Conservation (phyloP, 1,140 invertebrate species). For the Monochamus saltuarius region DNA sequence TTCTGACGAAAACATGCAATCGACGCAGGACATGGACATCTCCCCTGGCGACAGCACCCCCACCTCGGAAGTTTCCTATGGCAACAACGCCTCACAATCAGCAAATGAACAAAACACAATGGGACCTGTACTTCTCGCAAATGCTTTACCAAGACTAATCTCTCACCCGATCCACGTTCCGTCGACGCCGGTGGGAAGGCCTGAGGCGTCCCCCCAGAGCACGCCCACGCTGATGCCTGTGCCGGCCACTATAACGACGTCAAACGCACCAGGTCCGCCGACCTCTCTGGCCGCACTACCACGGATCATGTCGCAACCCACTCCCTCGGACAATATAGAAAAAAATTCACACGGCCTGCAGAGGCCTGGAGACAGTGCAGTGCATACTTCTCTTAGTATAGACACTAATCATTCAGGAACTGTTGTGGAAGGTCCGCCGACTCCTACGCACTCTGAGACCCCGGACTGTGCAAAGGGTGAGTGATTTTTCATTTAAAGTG, state of each 20-base stretch:
- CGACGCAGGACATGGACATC: slow-evolving; percentile 78
- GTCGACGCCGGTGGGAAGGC: slow-evolving; percentile 12
- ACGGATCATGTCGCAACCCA: slow-evolving; percentile 37
- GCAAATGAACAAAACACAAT: slow-evolving; percentile 32
- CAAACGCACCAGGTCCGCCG: slow-evolving; percentile 59
- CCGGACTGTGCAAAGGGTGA: slow-evolving; percentile 60
- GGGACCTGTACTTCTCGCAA: slow-evolving; percentile 64
- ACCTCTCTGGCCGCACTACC: slow-evolving; percentile 53
- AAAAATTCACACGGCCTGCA: slow-evolving; percentile 8
- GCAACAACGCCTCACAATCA: slow-evolving; percentile 40
- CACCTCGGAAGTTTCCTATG: slow-evolving; percentile 63
- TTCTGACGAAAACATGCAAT: slow-evolving; percentile 37
- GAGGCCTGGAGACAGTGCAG: slow-evolving; percentile 38
- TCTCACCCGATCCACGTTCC: slow-evolving; percentile 52
- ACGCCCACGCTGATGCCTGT: slow-evolving; percentile 50
- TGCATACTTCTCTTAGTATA: slow-evolving; percentile 55
- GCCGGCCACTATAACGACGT: slow-evolving; percentile 40
- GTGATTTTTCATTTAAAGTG: slow-evolving; percentile 6
- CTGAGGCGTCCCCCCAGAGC: slow-evolving; percentile 48
- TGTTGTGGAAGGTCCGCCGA: slow-evolving; percentile 62
- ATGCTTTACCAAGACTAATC: slow-evolving; percentile 69
- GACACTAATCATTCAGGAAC: slow-evolving; percentile 57
- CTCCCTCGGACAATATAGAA: slow-evolving; percentile 20
- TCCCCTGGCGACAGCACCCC: slow-evolving; percentile 81
- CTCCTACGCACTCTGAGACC: slow-evolving; percentile 69